Evolutionary conservation across 2,797 vertebrate genomes (phyloP), one percentile per base, ranked within the genome.

Genomic region (Netta rufina): DNA sequence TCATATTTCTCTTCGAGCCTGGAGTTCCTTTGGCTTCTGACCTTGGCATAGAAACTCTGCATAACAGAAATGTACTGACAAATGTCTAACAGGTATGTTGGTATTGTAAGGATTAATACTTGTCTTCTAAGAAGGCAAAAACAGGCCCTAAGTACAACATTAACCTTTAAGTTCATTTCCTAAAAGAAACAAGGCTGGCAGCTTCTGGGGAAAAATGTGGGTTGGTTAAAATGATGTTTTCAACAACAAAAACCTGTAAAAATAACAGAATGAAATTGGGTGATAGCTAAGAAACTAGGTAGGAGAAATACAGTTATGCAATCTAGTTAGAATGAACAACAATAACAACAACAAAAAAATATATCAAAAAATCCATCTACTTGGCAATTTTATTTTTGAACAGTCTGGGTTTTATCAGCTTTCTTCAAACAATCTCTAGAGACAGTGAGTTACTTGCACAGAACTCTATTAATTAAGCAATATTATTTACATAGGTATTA

Each of bases 401-500:
- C 58, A 73, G 61, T 83, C 78, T 58, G 45, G 13, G 56, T 92
- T 93, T 96, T 72, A 91, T 79, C 45, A 82, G 45, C 56, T 92
- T 73, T 75, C 53, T 76, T 87, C 3, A 4, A 78, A 54, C 51
- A 90, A 39, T 83, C 79, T 92, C 67, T 56, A 73, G 89, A 90
- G 87, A 90, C 49, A 53, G 32, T 1, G 2, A 74, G 36, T 64
- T 82, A 61, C 58, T 87, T 85, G 57, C 73, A 80, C 41, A 86
- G 25, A 79, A 45, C 56, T 69, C 56, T 45, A 21, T 86, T 91
- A 33, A 80, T 89, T 89, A 93, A 74, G 39, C 49, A 93, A 39
- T 39, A 80, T 56, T 88, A 78, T 87, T 84, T 93, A 90, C 84
- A 69, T 69, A 61, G 62, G 64, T 84, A 90, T 94, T 87, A 67